Evolutionary conservation across 2,113 vertebrate species (phyloP).

Genomic region (Larimichthys crocea): DNA sequence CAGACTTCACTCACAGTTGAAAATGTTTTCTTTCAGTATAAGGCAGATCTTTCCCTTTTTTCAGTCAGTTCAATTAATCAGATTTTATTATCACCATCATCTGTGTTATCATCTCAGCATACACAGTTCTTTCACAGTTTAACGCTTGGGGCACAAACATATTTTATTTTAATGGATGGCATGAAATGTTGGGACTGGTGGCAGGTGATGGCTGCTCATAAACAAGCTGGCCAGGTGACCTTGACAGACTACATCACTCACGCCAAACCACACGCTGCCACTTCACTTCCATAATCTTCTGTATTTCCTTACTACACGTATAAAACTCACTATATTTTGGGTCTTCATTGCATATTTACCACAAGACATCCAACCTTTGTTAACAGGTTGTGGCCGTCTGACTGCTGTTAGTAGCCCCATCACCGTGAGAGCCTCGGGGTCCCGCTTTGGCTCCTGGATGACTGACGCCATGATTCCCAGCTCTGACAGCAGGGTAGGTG

Average conservation of each 20-base stretch:
- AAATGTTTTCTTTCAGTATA: neutral
- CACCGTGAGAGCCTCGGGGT: constrained; percentile 93
- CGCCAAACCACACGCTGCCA: neutral
- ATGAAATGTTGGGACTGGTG: neutral
- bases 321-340: neutral
- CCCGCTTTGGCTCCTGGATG: constrained; percentile 97
- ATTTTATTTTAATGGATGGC: neutral
- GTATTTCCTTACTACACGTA: neutral
- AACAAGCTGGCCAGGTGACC: constrained; percentile 23
- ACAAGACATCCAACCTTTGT: constrained; percentile 1
- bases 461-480: constrained; percentile 87
- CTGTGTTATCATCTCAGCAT: neutral
- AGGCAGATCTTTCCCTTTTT: neutral
- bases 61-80: neutral
- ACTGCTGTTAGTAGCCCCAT: constrained; percentile 93
- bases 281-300: neutral
- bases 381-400: constrained; percentile 87
- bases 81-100: neutral
- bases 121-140: neutral
- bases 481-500: constrained; percentile 80
- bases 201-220: constrained; percentile 2
- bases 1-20: neutral
- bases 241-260: constrained; percentile 1
- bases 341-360: neutral
- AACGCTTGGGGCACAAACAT: neutral